These are phyloP conservation scores for Philaenus spumarius DNA, from an alignment of 1,140 invertebrate genomes.

Conservation along the genomic window DNA sequence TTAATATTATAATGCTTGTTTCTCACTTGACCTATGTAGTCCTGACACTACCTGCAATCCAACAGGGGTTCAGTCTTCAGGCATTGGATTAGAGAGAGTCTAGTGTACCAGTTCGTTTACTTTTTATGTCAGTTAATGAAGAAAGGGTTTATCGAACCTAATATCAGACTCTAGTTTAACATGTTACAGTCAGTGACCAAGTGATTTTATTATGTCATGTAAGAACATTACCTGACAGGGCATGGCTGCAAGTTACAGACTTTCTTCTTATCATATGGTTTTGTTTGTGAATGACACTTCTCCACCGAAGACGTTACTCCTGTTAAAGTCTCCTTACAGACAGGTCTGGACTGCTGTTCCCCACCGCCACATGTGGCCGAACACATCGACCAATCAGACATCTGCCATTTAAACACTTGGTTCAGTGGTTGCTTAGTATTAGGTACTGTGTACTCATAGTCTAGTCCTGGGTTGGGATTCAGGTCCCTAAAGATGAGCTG, in stretches of 20 bases:
- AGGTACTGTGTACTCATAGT: conserved; percentile 73
- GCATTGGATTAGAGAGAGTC: too few relatives aligned
- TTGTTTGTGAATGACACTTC: conserved; percentile 52
- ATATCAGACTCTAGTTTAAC: too few relatives aligned
- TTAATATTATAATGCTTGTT: too few relatives aligned
- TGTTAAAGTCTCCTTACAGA: conserved; percentile 55
- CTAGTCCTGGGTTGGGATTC: conserved; percentile 67
- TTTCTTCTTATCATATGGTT: conserved; percentile 51
- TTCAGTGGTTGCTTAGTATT: conserved; percentile 51
- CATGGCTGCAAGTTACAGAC: conserved; percentile 63
- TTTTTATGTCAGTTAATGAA: too few relatives aligned
- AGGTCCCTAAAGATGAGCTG: conserved; percentile 75
- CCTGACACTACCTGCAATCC: too few relatives aligned
- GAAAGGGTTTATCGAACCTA: too few relatives aligned
- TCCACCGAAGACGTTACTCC: conserved; percentile 57
- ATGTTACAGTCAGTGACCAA: too few relatives aligned
- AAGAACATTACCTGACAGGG: conserved; percentile 52
- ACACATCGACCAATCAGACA: conserved; percentile 71
- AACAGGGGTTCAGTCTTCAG: too few relatives aligned
- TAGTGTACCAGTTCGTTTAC: too few relatives aligned
- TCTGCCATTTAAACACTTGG: conserved; percentile 50
- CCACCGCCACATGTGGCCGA: conserved; percentile 71
- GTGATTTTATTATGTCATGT: too few relatives aligned
- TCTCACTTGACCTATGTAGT: too few relatives aligned
- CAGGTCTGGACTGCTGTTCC: conserved; percentile 51